Evolutionary conservation across 2,888 invertebrate species (phyloP).

Genomic region (Suillia variegata): DNA sequence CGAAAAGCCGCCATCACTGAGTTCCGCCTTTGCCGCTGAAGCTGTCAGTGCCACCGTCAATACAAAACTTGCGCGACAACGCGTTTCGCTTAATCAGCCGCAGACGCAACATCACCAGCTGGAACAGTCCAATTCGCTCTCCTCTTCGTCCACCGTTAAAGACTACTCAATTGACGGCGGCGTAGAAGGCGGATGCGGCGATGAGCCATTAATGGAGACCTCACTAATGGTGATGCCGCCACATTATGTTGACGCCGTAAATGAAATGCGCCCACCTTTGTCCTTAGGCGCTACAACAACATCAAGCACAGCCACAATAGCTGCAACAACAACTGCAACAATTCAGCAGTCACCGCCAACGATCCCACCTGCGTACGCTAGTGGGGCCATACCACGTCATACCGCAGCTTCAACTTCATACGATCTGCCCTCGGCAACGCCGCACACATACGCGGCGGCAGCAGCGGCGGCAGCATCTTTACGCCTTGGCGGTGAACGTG

Average conservation of each 20-base stretch:
- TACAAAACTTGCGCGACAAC: constrained; percentile 57
- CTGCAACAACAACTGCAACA: constrained; percentile 18
- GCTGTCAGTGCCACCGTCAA: no score
- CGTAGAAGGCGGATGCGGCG: no score
- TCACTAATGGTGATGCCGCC: constrained; percentile 51
- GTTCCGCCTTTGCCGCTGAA: constrained; percentile 37
- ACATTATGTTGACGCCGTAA: constrained; percentile 10
- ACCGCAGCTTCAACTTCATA: constrained; percentile 39
- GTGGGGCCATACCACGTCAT: constrained; percentile 35
- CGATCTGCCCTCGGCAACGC: constrained; percentile 51
- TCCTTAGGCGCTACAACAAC: constrained; percentile 7
- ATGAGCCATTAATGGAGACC: constrained; percentile 54
- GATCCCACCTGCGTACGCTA: constrained; percentile 25
- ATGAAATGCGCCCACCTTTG: constrained; percentile 30
- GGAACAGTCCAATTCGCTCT: constrained; percentile 41
- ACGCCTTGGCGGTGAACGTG: constrained; percentile 21
- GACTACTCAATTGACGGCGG: constrained; percentile 45
- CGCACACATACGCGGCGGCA: constrained; percentile 50
- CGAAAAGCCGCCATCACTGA: constrained; percentile 29
- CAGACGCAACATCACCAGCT: constrained; percentile 32
- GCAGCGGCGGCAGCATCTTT: constrained; percentile 33
- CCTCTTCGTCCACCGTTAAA: constrained; percentile 44
- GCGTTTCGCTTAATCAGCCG: constrained; percentile 54
- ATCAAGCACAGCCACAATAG: constrained; percentile 8
- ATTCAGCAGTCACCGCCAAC: constrained; percentile 25